Conservation (phyloP, 2,797 vertebrate species). For the Anguilla pacifica region DNA sequence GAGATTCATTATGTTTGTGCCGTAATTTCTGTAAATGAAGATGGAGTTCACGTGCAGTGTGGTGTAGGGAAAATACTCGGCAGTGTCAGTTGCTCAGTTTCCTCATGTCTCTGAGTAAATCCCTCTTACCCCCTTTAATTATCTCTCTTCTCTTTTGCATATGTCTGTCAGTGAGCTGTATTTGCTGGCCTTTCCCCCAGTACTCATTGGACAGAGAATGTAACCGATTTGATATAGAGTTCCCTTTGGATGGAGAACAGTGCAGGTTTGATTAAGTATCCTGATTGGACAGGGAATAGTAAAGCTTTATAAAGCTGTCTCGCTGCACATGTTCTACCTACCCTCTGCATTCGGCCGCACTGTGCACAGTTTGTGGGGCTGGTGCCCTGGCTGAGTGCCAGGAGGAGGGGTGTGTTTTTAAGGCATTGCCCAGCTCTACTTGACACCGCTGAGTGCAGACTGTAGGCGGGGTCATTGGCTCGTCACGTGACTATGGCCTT, state of each 20-base stretch:
- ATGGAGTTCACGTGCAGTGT: background rate
- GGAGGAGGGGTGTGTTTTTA: background rate
- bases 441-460: background rate
- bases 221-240: background rate
- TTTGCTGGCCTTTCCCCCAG: background rate
- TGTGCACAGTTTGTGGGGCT: background rate
- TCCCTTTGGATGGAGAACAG: background rate
- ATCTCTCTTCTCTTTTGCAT: background rate
- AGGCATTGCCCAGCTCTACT: background rate
- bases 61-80: background rate
- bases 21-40: background rate
- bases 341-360: background rate
- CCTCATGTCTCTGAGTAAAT: background rate
- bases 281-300: background rate
- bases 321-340: background rate
- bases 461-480: background rate
- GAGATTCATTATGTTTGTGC: slow-evolving; percentile 1
- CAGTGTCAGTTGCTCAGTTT: background rate
- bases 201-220: background rate
- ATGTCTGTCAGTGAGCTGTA: background rate
- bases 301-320: background rate
- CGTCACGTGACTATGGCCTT: background rate
- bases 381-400: background rate
- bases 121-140: background rate
- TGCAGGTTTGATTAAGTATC: background rate